These are phyloP conservation scores for Acridotheres tristis DNA, from an alignment of 2,797 vertebrate genomes.

Conservation along the genomic window DNA sequence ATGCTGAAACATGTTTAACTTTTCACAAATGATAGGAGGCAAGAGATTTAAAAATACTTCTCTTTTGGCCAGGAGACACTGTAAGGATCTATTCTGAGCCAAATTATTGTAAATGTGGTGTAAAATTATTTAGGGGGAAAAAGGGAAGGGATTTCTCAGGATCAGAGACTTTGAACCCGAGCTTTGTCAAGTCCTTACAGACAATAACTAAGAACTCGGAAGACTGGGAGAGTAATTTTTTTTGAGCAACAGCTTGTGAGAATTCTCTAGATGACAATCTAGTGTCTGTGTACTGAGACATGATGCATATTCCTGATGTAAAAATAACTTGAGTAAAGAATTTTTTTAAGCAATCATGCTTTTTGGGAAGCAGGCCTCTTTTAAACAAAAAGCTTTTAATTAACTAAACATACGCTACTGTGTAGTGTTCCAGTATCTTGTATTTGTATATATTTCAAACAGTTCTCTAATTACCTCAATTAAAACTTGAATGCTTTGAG, in stretches of 20 bases:
- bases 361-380: background rate
- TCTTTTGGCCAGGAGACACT: background rate
- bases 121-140: background rate
- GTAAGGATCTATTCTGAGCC: background rate
- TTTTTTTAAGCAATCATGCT: background rate
- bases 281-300: background rate
- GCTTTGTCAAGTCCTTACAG: background rate
- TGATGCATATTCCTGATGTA: background rate
- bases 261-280: background rate
- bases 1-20: background rate
- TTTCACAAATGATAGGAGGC: background rate
- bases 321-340: background rate
- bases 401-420: background rate
- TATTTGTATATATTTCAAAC: background rate
- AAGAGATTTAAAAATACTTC: background rate
- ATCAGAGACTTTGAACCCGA: background rate
- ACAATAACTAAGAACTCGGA: background rate
- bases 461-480: background rate
- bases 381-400: background rate
- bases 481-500: background rate
- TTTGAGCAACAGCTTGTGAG: background rate
- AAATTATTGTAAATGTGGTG: background rate
- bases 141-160: background rate
- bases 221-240: background rate
- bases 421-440: background rate